Percentiles rank a stretch among this genome's conserved stretches.
Conservation (phyloP, 2,113 vertebrate species). For the Caloenas nicobarica region DNA sequence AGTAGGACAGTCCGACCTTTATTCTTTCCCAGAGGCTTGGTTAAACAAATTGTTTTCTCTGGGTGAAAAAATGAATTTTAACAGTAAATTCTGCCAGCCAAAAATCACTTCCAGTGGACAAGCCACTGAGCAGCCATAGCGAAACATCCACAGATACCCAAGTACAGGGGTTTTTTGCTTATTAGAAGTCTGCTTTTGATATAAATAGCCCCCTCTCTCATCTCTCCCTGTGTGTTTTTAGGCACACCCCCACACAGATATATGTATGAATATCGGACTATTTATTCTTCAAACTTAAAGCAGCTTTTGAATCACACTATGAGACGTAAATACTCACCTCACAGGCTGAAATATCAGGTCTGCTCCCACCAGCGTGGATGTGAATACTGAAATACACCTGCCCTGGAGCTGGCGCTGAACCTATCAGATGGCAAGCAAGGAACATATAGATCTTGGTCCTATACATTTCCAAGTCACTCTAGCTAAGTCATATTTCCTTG, state of each 20-base stretch:
- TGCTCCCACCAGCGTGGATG: not conserved
- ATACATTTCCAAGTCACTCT: not conserved
- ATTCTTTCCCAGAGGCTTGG: not conserved
- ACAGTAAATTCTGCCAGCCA: not conserved
- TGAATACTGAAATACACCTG: not conserved
- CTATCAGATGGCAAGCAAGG: not conserved
- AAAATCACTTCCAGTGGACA: not conserved
- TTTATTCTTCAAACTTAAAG: not conserved
- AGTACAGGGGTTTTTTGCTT: not conserved
- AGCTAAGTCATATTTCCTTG: not conserved
- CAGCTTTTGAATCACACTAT: not conserved
- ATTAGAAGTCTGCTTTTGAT: not conserved
- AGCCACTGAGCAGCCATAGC: not conserved
- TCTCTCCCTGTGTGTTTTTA: not conserved
- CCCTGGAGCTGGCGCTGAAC: not conserved
- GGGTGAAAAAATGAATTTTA: not conserved
- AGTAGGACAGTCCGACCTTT: not conserved
- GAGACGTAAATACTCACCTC: not conserved
- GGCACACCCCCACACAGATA: not conserved
- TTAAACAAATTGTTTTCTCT: not conserved
- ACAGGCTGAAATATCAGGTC: not conserved
- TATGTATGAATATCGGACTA: not conserved
- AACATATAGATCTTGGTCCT: not conserved
- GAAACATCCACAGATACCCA: not conserved
- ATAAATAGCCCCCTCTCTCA: not conserved